Base-by-base conservation (phyloP, 2,888 invertebrate genomes). In the Epinotia nisella region DNA sequence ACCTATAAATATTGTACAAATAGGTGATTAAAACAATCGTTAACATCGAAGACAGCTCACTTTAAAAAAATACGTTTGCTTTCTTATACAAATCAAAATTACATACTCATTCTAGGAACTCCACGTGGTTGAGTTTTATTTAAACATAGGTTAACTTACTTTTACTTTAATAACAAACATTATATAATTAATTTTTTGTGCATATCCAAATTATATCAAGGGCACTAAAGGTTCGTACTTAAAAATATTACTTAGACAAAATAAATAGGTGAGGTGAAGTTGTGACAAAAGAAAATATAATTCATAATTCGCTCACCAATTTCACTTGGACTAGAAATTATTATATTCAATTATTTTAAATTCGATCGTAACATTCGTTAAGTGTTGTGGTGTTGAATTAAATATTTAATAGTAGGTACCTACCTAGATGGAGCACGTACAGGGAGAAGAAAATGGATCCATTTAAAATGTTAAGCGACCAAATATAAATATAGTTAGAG, bases 71-170 rank as follows among this genome's bases (percentile, higher is more conserved):
- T 35, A 24, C 21, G 21, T 35, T 35, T 35, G 29, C 35, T 35
- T 35, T 35, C 13, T n/a, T 39, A 15, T 45, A 60, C 13, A 19
- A 55, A 45, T 55, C 19, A 67, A 66, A 65, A 35, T 61, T 29
- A 69, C 17, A 60, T 67, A 45, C 11, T 67, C 56, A 39, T 62
- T 35, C 72, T 68, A 72, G 67, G 67, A 72, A 68, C 67, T 72
- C 49, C 55, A 55, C 65, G n/a, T 17, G 13, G 53, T 19, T 51
- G 21, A n/a, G 5, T 19, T 55, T 66, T 55, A 7, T 19, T 15
- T 49, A 51, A 66, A 55, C 17, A 51, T 24, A n/a, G 39, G 4
- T 58, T 29, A 19, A 7, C 17, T 17, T 51, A 29, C 17, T 45
- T 62, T 55, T 39, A 45, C 55, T 53, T 17, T 49, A n/a, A 7